A percentile compares a stretch with the other conserved stretches of the same genome.
Evolutionary conservation across 2,888 invertebrate genomes (phyloP).

Genomic region (Drosophila demipolita): DNA sequence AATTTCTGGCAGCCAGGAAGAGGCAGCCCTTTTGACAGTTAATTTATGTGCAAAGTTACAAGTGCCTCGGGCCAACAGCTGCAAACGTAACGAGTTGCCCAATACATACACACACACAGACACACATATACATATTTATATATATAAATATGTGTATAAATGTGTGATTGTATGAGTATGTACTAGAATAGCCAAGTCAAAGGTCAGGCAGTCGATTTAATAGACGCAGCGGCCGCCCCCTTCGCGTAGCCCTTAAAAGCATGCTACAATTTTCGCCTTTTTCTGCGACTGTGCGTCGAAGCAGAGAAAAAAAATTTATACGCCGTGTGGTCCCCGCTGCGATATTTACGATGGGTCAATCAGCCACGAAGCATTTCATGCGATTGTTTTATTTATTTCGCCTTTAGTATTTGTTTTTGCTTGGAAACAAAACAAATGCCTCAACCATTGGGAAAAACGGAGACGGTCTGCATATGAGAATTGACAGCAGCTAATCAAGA

Average conservation of each 20-base stretch:
- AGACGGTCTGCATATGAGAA: conserved; percentile 48
- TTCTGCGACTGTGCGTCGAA: conserved; percentile 34
- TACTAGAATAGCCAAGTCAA: conserved; percentile 47
- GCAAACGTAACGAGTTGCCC: conserved; percentile 51
- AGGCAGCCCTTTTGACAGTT: conserved; percentile 72
- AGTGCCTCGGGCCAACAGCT: conserved; percentile 67
- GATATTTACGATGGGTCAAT: conserved; percentile 77
- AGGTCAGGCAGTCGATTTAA: conserved; percentile 60
- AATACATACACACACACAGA: conserved; percentile 13
- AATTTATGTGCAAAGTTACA: conserved; percentile 79
- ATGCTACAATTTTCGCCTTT: conserved; percentile 36
- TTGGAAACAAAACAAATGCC: conserved; percentile 32
- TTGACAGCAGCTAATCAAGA: conserved; percentile 72
- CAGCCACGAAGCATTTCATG: conserved; percentile 58
- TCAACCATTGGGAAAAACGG: not conserved
- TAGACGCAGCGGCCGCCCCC: conserved; percentile 23
- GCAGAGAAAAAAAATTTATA: conserved; percentile 46
- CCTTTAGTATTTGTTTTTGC: conserved; percentile 15
- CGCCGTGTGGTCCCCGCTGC: conserved; percentile 55
- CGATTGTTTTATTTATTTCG: conserved; percentile 64
- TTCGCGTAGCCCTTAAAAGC: conserved; percentile 20
- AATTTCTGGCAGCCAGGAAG: conserved; percentile 47
- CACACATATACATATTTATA: not conserved
- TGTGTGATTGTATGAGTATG: conserved; percentile 7
- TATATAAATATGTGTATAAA: not conserved